Conservation (phyloP, 1,140 invertebrate species). For the Drosophila jambulina region DNA sequence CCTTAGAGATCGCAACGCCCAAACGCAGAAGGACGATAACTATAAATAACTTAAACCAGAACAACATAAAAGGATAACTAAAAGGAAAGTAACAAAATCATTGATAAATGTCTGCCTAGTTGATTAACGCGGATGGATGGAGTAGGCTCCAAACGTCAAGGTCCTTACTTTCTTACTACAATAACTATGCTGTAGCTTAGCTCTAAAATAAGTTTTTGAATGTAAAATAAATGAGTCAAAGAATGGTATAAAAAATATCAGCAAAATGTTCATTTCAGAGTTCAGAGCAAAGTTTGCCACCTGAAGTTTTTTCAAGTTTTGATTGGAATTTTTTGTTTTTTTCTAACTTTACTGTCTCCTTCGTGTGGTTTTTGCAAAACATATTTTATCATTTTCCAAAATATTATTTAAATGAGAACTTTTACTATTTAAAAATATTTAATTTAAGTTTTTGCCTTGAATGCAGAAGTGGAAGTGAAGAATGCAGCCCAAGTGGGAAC, state of each 20-base stretch:
- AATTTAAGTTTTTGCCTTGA: no score
- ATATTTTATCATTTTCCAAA: no score
- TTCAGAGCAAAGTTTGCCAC: no score
- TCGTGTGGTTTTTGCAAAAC: no score
- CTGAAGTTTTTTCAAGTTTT: no score
- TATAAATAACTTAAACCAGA: constrained; percentile 26
- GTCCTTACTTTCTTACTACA: constrained; percentile 73
- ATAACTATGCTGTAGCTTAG: constrained; percentile 76
- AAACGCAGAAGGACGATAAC: constrained; percentile 49
- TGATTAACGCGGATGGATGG: constrained; percentile 64
- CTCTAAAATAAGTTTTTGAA: constrained; percentile 72
- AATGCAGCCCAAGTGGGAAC: no score
- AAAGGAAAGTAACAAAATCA: constrained; percentile 28
- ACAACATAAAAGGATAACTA: constrained; percentile 18
- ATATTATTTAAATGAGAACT: no score
- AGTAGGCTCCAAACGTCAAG: constrained; percentile 39
- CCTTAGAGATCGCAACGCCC: constrained; percentile 52
- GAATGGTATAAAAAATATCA: constrained; percentile 57
- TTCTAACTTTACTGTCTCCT: no score
- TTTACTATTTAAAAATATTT: no score
- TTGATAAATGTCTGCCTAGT: constrained; percentile 60
- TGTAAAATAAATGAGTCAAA: constrained; percentile 76
- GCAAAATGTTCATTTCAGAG: no score
- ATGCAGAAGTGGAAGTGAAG: no score
- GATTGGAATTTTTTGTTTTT: no score